Conservation (phyloP, 2,113 vertebrate genomes). For the Tinamus guttatus region DNA sequence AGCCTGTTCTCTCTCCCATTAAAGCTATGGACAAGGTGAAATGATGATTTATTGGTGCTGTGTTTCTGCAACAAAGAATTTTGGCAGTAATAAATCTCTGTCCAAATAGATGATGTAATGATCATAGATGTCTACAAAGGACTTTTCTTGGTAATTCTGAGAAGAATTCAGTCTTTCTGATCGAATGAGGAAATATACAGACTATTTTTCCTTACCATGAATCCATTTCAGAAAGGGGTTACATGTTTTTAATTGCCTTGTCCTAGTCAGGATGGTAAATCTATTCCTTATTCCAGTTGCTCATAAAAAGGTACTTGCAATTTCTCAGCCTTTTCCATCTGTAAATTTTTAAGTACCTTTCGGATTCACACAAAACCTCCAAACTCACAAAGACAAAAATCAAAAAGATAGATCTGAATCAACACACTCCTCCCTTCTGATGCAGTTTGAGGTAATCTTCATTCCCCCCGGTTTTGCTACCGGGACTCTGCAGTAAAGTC, state of each 20-base stretch:
- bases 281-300: neutral
- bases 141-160: constrained; percentile 46
- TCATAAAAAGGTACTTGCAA: neutral
- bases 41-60: constrained; percentile 3
- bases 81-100: constrained; percentile 24
- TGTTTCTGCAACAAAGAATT: neutral
- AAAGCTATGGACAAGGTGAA: neutral
- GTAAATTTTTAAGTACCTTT: neutral
- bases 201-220: neutral
- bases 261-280: neutral
- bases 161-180: constrained; percentile 8
- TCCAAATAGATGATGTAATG: constrained; percentile 38
- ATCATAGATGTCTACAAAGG: constrained; percentile 10
- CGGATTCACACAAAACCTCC: neutral
- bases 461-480: neutral
- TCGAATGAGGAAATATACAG: neutral
- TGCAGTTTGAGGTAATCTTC: neutral
- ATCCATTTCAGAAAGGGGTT: neutral
- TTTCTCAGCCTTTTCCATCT: neutral
- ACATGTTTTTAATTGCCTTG: neutral
- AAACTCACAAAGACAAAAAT: neutral
- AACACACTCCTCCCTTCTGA: neutral
- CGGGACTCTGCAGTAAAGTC: neutral
- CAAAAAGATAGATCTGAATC: neutral
- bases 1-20: neutral